A percentile compares a stretch with the other conserved stretches of the same genome.
Evolutionary conservation across 1,140 invertebrate genomes (phyloP).

Genomic region (Aphaenogaster floridana): DNA sequence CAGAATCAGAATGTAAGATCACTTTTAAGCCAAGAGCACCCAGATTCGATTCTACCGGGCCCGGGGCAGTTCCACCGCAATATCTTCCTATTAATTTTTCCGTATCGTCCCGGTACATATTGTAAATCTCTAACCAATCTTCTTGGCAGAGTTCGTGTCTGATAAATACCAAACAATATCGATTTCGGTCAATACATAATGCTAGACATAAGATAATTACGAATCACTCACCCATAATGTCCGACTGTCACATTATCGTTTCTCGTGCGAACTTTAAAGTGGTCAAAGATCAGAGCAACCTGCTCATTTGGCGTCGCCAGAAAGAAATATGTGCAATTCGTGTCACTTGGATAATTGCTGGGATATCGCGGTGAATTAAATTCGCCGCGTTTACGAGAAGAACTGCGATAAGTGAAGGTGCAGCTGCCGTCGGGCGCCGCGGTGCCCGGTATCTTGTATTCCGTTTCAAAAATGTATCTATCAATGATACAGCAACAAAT

Average conservation of each 20-base stretch:
- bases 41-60: constrained; percentile 95
- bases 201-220: background rate
- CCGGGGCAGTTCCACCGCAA: constrained; percentile 94
- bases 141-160: constrained; percentile 93
- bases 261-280: constrained; percentile 95
- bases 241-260: constrained; percentile 87
- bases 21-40: constrained; percentile 94
- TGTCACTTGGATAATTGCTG: constrained; percentile 97
- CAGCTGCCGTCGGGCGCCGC: constrained; percentile 96
- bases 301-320: constrained; percentile 95
- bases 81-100: constrained; percentile 95
- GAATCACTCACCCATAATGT: constrained; percentile 88
- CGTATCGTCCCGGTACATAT: constrained; percentile 93
- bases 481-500: constrained; percentile 2
- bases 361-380: constrained; percentile 99
- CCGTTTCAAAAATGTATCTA: constrained; percentile 94
- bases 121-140: constrained; percentile 97
- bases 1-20: constrained; percentile 93
- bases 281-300: constrained; percentile 96
- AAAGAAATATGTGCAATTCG: constrained; percentile 97
- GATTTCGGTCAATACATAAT: background rate
- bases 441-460: constrained; percentile 98
- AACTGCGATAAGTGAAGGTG: constrained; percentile 96
- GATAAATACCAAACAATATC: background rate
- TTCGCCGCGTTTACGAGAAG: constrained; percentile 94